phyloP scores from a whole-genome alignment of 2,797 vertebrate species.

The Acridotheres tristis region DNA sequence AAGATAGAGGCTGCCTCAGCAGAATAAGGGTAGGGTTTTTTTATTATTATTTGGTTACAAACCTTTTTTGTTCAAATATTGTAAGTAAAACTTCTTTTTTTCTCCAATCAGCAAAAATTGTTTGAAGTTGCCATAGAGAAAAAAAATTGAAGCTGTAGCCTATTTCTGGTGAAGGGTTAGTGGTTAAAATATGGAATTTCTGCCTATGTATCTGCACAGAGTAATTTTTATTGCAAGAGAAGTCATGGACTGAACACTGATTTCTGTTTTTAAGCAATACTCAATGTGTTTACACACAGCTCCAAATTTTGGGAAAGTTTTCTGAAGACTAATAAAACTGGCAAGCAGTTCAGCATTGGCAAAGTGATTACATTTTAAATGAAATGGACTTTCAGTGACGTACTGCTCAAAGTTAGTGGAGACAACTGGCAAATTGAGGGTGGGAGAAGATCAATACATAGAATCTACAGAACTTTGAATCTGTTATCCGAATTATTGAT shows the following conservation, averaged over 20 bases:
- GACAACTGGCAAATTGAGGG: constrained; percentile 62
- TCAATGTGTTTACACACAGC: not conserved
- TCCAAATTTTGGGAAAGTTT: constrained; percentile 43
- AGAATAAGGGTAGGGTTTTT: not conserved
- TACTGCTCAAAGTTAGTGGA: constrained; percentile 55
- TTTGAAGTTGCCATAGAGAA: not conserved
- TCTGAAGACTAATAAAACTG: constrained; percentile 43
- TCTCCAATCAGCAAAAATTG: not conserved
- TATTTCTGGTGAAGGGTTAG: not conserved
- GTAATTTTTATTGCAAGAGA: not conserved
- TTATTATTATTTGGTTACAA: not conserved
- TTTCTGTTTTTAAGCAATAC: constrained; percentile 24
- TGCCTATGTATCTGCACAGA: not conserved
- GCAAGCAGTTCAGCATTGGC: not conserved
- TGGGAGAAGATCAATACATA: constrained; percentile 65
- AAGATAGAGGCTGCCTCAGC: constrained; percentile 37
- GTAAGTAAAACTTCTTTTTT: not conserved
- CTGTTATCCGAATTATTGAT: constrained; percentile 63
- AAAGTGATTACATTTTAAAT: constrained; percentile 61
- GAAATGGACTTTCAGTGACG: constrained; percentile 52
- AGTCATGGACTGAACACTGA: not conserved
- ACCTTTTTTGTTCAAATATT: not conserved
- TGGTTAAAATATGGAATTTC: not conserved
- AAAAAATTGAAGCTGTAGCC: not conserved
- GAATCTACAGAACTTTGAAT: constrained; percentile 65